Percentiles rank a stretch among this genome's conserved stretches.
Conservation (phyloP, 2,113 vertebrate genomes). For the Orycteropus afer region DNA sequence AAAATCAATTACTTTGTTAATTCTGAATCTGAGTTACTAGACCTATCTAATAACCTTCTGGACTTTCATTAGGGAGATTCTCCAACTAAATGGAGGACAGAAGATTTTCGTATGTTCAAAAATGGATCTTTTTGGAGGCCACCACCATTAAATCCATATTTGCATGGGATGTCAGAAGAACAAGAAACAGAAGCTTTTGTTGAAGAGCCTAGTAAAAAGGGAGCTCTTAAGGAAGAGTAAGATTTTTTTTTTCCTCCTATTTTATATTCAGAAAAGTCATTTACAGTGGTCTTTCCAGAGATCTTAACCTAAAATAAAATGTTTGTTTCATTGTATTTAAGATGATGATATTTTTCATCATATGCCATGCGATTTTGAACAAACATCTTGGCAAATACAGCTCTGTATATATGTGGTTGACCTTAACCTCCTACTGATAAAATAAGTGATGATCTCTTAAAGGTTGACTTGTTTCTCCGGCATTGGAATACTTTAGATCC, state of each 20-base stretch:
- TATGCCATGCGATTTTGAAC: slow-evolving; percentile 32
- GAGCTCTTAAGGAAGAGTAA: slow-evolving; percentile 98
- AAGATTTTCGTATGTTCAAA: slow-evolving; percentile 99
- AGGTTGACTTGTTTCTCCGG: not conserved
- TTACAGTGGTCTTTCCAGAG: not conserved
- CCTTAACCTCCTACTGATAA: not conserved
- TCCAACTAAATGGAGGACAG: slow-evolving; percentile 97
- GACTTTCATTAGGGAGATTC: slow-evolving; percentile 92
- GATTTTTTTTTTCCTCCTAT: slow-evolving; percentile 62
- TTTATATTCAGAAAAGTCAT: not conserved
- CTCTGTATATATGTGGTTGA: not conserved
- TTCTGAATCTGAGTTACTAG: slow-evolving; percentile 12
- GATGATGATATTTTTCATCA: not conserved
- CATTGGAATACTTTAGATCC: not conserved
- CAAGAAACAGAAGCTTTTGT: slow-evolving; percentile 94
- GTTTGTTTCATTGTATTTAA: slow-evolving; percentile 32
- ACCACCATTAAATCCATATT: slow-evolving; percentile 96
- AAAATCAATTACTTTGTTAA: slow-evolving; percentile 49
- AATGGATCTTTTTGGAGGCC: slow-evolving; percentile 98
- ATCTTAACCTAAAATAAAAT: slow-evolving; percentile 39
- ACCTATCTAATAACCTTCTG: slow-evolving; percentile 29
- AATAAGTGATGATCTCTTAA: slow-evolving; percentile 34
- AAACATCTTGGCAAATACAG: not conserved
- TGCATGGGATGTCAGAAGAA: slow-evolving; percentile 96
- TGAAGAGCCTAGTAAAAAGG: slow-evolving; percentile 95